A percentile compares a stretch with the other conserved stretches of the same genome.
Evolutionary conservation across 2,797 vertebrate genomes (phyloP).

Genomic region (Etheostoma nigrum): DNA sequence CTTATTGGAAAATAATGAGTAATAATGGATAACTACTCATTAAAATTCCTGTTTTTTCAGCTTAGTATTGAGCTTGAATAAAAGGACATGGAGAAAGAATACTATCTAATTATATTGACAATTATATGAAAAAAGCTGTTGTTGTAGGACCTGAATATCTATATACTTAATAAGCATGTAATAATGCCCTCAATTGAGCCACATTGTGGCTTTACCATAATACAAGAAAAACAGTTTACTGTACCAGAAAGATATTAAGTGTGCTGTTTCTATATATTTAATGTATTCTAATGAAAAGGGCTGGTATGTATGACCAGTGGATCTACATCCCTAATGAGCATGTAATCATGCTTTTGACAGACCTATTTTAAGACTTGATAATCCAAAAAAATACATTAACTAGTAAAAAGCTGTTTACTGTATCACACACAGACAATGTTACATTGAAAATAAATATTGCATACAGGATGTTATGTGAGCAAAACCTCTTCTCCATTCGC

Average conservation of each 20-base stretch:
- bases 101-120: constrained; percentile 72
- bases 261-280: constrained; percentile 7
- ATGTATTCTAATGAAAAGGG: constrained; percentile 18
- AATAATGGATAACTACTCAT: constrained; percentile 80
- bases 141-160: constrained; percentile 61
- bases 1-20: constrained; percentile 85
- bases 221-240: constrained; percentile 32
- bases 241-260: constrained; percentile 4
- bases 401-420: constrained; percentile 30
- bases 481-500: constrained; percentile 17
- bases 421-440: not conserved
- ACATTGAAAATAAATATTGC: constrained; percentile 22
- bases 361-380: constrained; percentile 9
- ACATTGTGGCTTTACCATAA: constrained; percentile 24
- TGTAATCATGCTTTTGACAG: constrained; percentile 36
- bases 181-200: constrained; percentile 47
- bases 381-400: not conserved
- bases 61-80: constrained; percentile 49
- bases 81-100: constrained; percentile 63
- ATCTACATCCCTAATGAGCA: constrained; percentile 41
- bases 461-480: constrained; percentile 26
- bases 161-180: constrained; percentile 51
- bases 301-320: constrained; percentile 26
- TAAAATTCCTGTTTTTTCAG: constrained; percentile 69
- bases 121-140: constrained; percentile 63